Evolutionary conservation across 2,888 invertebrate genomes (phyloP).

Genomic region (Arge pagana): DNA sequence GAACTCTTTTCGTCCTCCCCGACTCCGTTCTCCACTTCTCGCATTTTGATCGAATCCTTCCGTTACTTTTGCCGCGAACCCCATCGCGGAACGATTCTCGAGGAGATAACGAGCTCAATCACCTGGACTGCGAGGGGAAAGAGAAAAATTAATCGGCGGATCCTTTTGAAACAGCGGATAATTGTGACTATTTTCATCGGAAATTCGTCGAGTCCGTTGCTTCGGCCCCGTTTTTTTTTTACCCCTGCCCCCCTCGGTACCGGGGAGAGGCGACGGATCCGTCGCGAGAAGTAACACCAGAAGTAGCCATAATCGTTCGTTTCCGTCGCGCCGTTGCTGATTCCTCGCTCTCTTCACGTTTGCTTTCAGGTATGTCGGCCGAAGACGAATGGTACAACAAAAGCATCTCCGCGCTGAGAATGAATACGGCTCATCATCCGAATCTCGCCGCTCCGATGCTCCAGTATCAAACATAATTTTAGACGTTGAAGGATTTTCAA

Average conservation of each 20-base stretch:
- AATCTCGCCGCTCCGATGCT: slow-evolving; percentile 95
- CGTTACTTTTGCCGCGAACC: neutral
- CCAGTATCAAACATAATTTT: slow-evolving; percentile 94
- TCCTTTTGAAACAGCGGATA: too few species aligned
- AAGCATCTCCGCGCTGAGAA: slow-evolving; percentile 92
- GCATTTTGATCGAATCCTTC: neutral
- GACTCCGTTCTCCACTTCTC: neutral
- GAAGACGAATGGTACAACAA: slow-evolving; percentile 99
- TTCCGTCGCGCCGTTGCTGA: slow-evolving; percentile 1
- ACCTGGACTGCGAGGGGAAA: neutral
- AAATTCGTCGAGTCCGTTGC: too few species aligned
- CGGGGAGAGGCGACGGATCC: too few species aligned
- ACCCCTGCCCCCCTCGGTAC: too few species aligned
- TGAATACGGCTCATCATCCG: slow-evolving; percentile 95
- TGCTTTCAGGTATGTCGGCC: slow-evolving; percentile 80
- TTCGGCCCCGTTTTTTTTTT: too few species aligned
- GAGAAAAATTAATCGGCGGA: too few species aligned
- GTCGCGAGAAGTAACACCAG: too few species aligned
- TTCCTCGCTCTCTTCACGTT: slow-evolving; percentile 25
- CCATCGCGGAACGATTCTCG: too few species aligned
- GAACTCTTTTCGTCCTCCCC: too few species aligned
- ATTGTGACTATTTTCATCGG: too few species aligned
- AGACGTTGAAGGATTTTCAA: slow-evolving; percentile 33
- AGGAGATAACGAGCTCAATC: neutral
- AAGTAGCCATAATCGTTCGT: too few species aligned